A percentile compares a stretch with the other conserved stretches of the same genome.
These are phyloP conservation scores for Acropora yongei DNA, from an alignment of 64 coral and sea anemone species.

Conservation along the genomic window DNA sequence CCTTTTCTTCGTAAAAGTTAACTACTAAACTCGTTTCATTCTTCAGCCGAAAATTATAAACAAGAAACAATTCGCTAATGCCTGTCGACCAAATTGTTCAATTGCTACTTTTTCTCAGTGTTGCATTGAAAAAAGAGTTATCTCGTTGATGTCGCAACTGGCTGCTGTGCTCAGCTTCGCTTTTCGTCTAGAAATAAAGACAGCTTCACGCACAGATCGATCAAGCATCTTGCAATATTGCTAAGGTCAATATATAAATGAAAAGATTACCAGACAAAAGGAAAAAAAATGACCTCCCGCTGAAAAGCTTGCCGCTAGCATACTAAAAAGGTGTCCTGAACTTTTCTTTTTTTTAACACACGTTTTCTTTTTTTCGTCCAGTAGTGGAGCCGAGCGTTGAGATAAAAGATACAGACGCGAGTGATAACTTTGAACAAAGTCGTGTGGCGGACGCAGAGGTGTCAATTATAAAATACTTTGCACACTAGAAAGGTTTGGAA, in stretches of 20 bases:
- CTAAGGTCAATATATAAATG: background rate
- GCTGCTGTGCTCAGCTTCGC: background rate
- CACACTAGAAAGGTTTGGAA: background rate
- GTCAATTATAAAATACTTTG: background rate
- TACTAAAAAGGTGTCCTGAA: background rate
- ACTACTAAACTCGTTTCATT: background rate
- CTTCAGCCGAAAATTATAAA: too few species aligned
- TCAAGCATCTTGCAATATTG: too few species aligned
- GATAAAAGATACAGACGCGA: too few species aligned
- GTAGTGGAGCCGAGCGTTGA: too few species aligned
- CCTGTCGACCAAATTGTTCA: background rate
- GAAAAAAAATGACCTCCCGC: slow-evolving; percentile 8
- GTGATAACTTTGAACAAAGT: background rate
- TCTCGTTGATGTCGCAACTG: background rate
- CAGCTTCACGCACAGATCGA: background rate
- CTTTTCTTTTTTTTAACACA: slow-evolving; percentile 1
- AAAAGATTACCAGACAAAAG: background rate
- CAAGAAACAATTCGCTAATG: too few species aligned
- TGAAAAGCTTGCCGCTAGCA: slow-evolving; percentile 8
- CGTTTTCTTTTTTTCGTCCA: background rate
- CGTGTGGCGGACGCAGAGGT: background rate
- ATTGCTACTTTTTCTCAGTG: slow-evolving; percentile 2
- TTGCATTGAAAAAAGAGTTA: slow-evolving; percentile 42
- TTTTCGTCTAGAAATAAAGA: background rate
- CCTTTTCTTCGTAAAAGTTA: background rate